Evolutionary conservation across 2,888 invertebrate species (phyloP).

Genomic region (Cantharis rufa): DNA sequence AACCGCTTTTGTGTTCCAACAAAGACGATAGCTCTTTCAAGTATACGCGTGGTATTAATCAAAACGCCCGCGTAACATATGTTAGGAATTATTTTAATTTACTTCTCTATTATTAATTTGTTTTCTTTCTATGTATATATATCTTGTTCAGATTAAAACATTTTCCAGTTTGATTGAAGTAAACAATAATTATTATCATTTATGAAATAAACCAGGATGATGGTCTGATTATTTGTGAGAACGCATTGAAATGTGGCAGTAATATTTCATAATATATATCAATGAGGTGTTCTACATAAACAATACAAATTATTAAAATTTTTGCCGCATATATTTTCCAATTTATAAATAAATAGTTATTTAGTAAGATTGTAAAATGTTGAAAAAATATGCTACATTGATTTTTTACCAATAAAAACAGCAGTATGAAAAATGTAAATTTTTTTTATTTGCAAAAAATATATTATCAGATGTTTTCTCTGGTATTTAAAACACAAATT

Average conservation of each 20-base stretch:
- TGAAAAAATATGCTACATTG: too few species aligned
- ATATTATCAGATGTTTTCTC: too few species aligned
- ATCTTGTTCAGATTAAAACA: background rate
- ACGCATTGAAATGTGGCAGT: background rate
- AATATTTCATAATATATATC: too few species aligned
- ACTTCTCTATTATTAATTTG: conserved; percentile 21
- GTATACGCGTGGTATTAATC: conserved; percentile 24
- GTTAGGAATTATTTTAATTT: conserved; percentile 15
- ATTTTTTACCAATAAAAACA: too few species aligned
- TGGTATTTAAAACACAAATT: too few species aligned
- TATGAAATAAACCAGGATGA: background rate
- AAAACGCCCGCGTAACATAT: conserved; percentile 26
- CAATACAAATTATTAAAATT: too few species aligned
- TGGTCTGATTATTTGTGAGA: background rate
- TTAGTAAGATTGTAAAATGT: too few species aligned
- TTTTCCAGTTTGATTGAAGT: background rate
- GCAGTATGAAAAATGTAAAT: too few species aligned
- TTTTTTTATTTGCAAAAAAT: too few species aligned
- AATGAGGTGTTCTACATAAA: too few species aligned
- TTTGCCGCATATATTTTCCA: too few species aligned
- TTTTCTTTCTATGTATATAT: background rate
- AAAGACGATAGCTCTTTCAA: conserved; percentile 23
- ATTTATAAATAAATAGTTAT: too few species aligned
- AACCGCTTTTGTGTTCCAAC: conserved; percentile 19
- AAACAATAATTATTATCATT: background rate